Conservation (phyloP, 2,797 vertebrate genomes). For the Alcedo quadribrachys region DNA sequence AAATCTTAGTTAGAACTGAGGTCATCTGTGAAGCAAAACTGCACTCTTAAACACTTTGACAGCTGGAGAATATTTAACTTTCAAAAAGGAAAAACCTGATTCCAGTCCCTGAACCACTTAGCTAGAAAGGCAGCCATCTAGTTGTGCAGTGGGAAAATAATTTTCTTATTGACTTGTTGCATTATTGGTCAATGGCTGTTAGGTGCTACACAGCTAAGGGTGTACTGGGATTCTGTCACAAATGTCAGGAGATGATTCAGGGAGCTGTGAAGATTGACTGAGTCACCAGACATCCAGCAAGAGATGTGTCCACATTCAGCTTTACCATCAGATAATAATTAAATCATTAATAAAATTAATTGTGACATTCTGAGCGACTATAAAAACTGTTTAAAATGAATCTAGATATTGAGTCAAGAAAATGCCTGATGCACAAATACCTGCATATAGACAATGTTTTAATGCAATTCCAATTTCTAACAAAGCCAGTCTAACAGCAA, state of each 20-base stretch:
- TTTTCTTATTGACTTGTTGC: neutral
- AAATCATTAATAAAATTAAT: neutral
- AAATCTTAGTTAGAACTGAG: neutral
- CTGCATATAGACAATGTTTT: neutral
- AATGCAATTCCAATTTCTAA: neutral
- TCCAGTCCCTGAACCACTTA: too few relatives aligned
- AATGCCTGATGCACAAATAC: neutral
- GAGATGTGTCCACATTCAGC: neutral
- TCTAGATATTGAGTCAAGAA: neutral
- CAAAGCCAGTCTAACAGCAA: neutral
- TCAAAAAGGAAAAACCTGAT: neutral
- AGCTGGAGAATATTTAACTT: neutral
- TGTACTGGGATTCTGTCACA: neutral
- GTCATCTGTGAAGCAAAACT: neutral
- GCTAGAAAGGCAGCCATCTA: neutral
- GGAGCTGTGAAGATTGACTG: neutral
- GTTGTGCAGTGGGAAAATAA: neutral
- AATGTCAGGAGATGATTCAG: neutral
- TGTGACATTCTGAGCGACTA: neutral
- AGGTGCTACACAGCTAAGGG: too few relatives aligned
- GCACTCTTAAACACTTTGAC: neutral
- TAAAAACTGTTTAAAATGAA: neutral
- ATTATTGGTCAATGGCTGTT: fast-evolving
- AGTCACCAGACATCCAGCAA: neutral
- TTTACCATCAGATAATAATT: neutral